Evolutionary conservation across 2,113 vertebrate genomes (phyloP), one percentile per base, ranked within the genome.

Genomic region (Marmota flaviventris): DNA sequence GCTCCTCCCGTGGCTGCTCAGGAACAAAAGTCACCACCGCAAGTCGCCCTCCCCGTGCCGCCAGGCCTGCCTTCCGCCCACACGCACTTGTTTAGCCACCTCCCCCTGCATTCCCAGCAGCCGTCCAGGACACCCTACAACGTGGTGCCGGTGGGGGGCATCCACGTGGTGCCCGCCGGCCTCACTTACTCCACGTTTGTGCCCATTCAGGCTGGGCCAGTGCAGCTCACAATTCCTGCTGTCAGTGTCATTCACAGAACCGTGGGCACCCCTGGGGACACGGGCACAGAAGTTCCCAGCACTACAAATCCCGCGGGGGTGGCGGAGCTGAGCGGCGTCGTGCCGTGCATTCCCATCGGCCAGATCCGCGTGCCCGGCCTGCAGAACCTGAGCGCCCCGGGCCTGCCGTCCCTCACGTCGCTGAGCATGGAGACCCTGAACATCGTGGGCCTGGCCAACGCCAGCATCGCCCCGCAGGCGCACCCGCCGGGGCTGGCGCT

Each of bases 131-230:
- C 99, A 1, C 98, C 99, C 10, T 99, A 99, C 34, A 99, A 99
- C 97, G 99, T 99, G 98, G 98, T 99, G 27, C 99, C 99, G 0
- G 99, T 99, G 0, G 99, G 99, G 4, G 99, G 99, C 1, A 99
- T 99, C 97, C 99, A 99, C 48, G 98, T 99, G 98, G 99, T 99
- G 8, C 99, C 99, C 0, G 98, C 99, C 0, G 99, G 99, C 93
- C 98, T 99, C 96, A 99, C 99, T 1, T 99, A 99, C 97, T 99
- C 99, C 82, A 99, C 99, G n/a, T 99, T 99, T 3, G 98, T 99
- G 2, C 99, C 99, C 29, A 99, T 99, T 95, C 99, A 99, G 94
- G 99, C 99, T 0, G 99, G 99, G 16, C 99, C 99, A 0, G 98
- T 99, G 75, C 99, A 99, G 96, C 99, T 99, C 70, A 99, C 99